Conservation (phyloP, 1,140 invertebrate genomes). For the Drosophila rhopaloa region DNA sequence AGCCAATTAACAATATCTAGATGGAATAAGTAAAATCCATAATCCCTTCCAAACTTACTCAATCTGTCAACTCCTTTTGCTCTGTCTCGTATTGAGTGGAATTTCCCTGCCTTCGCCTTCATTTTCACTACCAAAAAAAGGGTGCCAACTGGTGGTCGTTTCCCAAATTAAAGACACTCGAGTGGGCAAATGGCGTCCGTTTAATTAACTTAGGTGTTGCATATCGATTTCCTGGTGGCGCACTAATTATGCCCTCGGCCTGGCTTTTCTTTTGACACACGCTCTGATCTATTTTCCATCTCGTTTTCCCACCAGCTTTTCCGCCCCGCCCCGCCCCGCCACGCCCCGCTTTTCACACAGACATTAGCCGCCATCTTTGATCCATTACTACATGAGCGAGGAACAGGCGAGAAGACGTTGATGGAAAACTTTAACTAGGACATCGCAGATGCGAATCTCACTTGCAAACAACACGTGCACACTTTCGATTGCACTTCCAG, state of each 20-base stretch:
- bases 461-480: conserved; percentile 29
- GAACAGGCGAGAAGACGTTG: conserved; percentile 10
- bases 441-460: conserved; percentile 50
- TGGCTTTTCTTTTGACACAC: conserved; percentile 25
- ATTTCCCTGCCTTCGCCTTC: neutral
- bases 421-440: conserved; percentile 61
- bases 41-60: conserved; percentile 12
- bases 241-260: conserved; percentile 16
- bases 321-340: neutral
- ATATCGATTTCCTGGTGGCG: conserved; percentile 16
- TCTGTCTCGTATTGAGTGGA: neutral
- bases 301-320: neutral
- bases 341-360: neutral
- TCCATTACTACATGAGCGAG: conserved; percentile 42
- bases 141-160: neutral
- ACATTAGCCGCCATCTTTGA: conserved; percentile 50
- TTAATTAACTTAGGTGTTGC: conserved; percentile 38
- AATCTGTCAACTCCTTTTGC: neutral
- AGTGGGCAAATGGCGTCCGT: neutral
- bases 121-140: conserved; percentile 1
- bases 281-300: conserved; percentile 27
- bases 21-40: neutral
- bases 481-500: neutral
- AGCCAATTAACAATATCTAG: no score
- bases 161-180: neutral